These are phyloP conservation scores for Autographa gamma DNA, from an alignment of 2,888 invertebrate genomes.

Conservation along the genomic window DNA sequence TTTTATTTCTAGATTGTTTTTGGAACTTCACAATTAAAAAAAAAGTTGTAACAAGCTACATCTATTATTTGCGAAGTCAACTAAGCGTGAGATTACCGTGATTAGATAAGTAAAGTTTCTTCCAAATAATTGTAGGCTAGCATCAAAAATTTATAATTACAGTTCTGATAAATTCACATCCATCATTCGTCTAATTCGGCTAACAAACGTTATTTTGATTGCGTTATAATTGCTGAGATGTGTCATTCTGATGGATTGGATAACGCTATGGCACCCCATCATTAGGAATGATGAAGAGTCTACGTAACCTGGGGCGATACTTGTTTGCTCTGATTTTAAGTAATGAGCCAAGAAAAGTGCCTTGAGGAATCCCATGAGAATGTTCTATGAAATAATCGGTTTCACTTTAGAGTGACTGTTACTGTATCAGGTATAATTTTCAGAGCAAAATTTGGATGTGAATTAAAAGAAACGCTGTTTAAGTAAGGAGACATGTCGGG, in stretches of 20 bases:
- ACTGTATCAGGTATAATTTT: too few species aligned
- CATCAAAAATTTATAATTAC: slow-evolving; percentile 71
- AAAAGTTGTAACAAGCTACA: not conserved
- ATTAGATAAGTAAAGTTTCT: slow-evolving; percentile 28
- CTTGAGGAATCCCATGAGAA: not conserved
- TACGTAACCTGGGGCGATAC: slow-evolving; percentile 20
- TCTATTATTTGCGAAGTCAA: slow-evolving; percentile 32
- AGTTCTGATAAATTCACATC: slow-evolving; percentile 75
- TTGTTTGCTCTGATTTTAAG: not conserved
- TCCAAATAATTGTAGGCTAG: slow-evolving; percentile 61
- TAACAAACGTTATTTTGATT: slow-evolving; percentile 76
- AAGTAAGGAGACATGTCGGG: too few species aligned
- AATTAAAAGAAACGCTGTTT: too few species aligned
- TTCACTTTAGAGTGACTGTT: not conserved
- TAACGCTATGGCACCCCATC: slow-evolving; percentile 41
- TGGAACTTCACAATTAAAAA: slow-evolving; percentile 3
- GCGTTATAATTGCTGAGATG: slow-evolving; percentile 82
- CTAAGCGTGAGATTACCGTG: slow-evolving; percentile 23
- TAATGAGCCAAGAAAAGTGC: not conserved
- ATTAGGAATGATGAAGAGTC: slow-evolving; percentile 41
- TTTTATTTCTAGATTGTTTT: too few species aligned
- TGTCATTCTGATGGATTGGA: slow-evolving; percentile 69
- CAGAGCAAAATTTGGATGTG: too few species aligned
- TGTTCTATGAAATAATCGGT: not conserved
- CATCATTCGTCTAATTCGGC: slow-evolving; percentile 61